These are phyloP conservation scores for Muraenolepis orangiensis DNA, from an alignment of 2,797 vertebrate genomes.

Conservation along the genomic window DNA sequence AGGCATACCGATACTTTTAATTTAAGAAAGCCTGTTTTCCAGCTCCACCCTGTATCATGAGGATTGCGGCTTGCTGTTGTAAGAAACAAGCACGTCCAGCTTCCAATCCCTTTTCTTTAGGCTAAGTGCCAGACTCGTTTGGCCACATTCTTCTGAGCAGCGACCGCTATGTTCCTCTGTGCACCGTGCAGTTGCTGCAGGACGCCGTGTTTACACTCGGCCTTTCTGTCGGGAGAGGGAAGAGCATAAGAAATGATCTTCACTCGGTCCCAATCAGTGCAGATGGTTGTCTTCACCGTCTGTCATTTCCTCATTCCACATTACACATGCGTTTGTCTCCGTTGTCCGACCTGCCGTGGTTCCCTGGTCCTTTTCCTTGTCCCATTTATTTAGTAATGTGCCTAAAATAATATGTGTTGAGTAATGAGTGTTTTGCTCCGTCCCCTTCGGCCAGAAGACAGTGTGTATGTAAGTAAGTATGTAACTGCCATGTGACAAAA, in stretches of 20 bases:
- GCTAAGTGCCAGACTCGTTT: slow-evolving; percentile 53
- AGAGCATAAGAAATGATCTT: background rate
- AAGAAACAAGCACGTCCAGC: slow-evolving; percentile 27
- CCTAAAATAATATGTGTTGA: background rate
- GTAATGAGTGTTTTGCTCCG: background rate
- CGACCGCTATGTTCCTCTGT: slow-evolving; percentile 17
- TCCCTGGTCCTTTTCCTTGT: background rate
- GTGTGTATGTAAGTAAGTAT: no score
- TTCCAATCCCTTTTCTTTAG: slow-evolving; percentile 24
- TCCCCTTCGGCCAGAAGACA: background rate
- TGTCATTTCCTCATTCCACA: background rate
- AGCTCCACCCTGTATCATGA: background rate
- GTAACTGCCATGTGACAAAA: background rate
- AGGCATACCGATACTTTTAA: background rate
- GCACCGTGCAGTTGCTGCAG: slow-evolving; percentile 24
- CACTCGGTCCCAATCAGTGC: background rate
- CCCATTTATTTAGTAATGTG: background rate
- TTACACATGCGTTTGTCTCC: background rate
- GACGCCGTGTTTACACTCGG: background rate
- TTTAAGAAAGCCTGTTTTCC: background rate
- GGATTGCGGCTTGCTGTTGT: background rate
- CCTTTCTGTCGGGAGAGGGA: background rate
- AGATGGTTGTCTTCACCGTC: background rate
- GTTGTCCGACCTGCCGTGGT: background rate
- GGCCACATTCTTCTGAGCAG: slow-evolving; percentile 53